phyloP scores from a whole-genome alignment of 2,797 vertebrate species.

The Spatula versicolor region DNA sequence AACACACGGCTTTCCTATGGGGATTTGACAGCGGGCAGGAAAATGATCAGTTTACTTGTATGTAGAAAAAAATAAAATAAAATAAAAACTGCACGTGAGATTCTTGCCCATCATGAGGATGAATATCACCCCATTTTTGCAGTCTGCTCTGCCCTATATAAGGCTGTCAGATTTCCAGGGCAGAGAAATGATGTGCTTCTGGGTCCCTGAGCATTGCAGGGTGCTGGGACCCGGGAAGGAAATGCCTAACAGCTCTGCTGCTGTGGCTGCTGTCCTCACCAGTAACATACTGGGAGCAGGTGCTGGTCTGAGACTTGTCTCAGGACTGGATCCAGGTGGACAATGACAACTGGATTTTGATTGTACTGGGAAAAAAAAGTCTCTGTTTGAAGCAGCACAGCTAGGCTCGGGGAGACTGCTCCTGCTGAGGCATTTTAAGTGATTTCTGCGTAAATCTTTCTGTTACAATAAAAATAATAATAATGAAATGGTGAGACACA shows the following conservation, averaged over 20 bases:
- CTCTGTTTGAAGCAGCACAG: background rate
- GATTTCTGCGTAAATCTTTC: conserved; percentile 1
- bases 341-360: background rate
- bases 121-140: background rate
- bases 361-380: background rate
- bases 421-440: background rate
- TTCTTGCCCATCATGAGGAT: background rate
- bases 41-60: background rate
- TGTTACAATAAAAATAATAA: background rate
- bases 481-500: background rate
- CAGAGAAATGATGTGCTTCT: background rate
- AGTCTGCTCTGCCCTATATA: background rate
- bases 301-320: background rate
- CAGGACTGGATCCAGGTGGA: background rate
- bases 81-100: rapidly evolving
- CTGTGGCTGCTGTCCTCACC: background rate
- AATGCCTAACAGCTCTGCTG: background rate
- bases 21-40: background rate
- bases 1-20: background rate
- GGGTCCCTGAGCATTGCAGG: background rate
- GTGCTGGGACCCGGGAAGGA: no score
- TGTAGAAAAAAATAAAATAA: background rate
- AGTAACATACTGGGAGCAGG: background rate
- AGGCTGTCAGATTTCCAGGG: background rate
- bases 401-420: background rate